Percentiles rank a stretch among this genome's conserved stretches.
Evolutionary conservation across 2,797 vertebrate genomes (phyloP).

Genomic region (Hydrocynus forskahlii): DNA sequence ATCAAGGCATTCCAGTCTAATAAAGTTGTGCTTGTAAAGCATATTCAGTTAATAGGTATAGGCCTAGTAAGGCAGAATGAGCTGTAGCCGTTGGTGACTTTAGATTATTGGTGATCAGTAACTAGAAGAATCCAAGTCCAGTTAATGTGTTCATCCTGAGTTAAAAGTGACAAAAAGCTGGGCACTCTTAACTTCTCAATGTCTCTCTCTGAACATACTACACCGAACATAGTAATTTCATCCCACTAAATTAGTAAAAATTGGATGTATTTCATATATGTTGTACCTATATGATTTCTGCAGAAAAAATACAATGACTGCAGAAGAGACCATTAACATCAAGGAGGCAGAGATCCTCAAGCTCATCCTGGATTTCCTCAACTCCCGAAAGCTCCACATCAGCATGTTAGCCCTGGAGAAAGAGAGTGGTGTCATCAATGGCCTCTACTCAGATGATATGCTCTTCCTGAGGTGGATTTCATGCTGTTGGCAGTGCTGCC

Average conservation of each 20-base stretch:
- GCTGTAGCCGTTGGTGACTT: neutral
- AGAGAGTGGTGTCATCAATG: conserved; percentile 96
- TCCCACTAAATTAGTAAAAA: neutral
- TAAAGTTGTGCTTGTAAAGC: neutral
- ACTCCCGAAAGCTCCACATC: conserved; percentile 94
- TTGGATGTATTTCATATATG: neutral
- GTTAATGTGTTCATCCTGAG: neutral
- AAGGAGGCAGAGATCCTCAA: conserved; percentile 98
- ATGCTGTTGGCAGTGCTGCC: neutral
- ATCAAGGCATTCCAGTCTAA: neutral
- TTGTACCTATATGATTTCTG: neutral
- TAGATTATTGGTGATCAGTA: neutral
- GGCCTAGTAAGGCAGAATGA: neutral
- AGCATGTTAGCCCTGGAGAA: conserved; percentile 97
- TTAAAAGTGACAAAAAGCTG: no score
- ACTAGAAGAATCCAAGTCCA: neutral
- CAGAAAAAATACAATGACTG: conserved; percentile 87
- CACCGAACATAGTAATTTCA: no score
- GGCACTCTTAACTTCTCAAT: neutral
- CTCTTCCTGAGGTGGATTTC: conserved; percentile 90
- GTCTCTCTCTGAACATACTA: no score
- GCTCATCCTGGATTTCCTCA: conserved; percentile 93
- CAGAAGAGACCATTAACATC: conserved; percentile 94
- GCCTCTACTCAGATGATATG: conserved; percentile 98
- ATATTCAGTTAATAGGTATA: neutral